Evolutionary conservation across 2,888 invertebrate species (phyloP).

Genomic region (Trichogramma dendrolimi): DNA sequence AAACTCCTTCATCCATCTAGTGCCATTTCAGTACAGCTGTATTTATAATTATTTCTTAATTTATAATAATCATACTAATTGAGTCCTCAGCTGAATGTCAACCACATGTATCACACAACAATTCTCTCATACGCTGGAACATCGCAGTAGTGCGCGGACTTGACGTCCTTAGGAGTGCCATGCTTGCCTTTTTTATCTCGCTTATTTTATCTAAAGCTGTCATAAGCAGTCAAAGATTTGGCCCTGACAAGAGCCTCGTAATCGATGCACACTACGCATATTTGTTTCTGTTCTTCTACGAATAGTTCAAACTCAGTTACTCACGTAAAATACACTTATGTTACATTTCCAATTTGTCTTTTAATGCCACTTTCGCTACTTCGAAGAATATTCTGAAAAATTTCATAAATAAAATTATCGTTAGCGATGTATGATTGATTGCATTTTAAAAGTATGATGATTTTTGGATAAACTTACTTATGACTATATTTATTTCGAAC

Average conservation of each 20-base stretch:
- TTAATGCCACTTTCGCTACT: constrained; percentile 77
- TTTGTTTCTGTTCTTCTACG: constrained; percentile 27
- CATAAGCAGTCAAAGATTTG: constrained; percentile 18
- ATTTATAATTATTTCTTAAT: constrained; percentile 5
- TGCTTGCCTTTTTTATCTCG: constrained; percentile 1
- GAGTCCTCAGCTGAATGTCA: constrained; percentile 20
- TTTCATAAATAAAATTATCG: background rate
- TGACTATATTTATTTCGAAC: constrained; percentile 92
- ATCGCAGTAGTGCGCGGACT: constrained; percentile 17
- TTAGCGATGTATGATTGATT: background rate
- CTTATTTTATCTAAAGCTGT: constrained; percentile 12
- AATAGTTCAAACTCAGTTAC: constrained; percentile 16
- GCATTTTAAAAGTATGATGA: background rate
- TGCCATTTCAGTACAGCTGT: constrained; percentile 12
- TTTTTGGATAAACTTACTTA: constrained; percentile 56
- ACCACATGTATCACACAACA: constrained; percentile 28
- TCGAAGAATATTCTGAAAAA: constrained; percentile 76
- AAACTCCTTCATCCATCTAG: constrained; percentile 23
- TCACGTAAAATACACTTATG: constrained; percentile 13
- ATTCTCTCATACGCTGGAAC: constrained; percentile 11
- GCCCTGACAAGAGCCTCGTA: constrained; percentile 14
- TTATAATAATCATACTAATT: constrained; percentile 15
- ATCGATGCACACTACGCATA: constrained; percentile 29
- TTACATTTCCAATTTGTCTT: constrained; percentile 47
- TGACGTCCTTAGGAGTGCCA: constrained; percentile 11